Evolutionary conservation across 2,888 invertebrate species (phyloP).

Genomic region (Machimus rusticus): DNA sequence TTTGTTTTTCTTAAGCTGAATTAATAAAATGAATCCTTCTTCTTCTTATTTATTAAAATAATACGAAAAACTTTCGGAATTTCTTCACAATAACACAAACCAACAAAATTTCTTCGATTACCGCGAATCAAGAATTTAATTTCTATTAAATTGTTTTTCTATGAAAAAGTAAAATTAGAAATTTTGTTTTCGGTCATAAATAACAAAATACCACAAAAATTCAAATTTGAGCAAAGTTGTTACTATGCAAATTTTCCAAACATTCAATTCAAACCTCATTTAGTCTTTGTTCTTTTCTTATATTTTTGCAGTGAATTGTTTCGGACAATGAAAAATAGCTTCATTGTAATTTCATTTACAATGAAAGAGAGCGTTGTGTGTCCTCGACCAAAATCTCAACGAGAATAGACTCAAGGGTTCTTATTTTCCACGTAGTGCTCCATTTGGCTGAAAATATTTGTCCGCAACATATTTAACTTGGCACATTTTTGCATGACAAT

Average conservation of each 20-base stretch:
- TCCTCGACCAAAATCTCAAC: background rate
- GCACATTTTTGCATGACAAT: too few relatives aligned
- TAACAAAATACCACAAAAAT: background rate
- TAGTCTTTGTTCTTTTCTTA: too few relatives aligned
- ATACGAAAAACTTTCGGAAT: too few relatives aligned
- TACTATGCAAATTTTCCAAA: background rate
- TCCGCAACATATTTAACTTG: background rate
- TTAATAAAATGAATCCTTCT: too few relatives aligned
- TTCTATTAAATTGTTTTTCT: background rate
- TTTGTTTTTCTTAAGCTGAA: too few relatives aligned
- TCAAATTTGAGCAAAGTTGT: background rate
- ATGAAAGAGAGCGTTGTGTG: background rate
- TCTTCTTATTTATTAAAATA: too few relatives aligned
- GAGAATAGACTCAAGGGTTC: background rate
- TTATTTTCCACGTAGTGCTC: background rate
- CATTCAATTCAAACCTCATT: background rate
- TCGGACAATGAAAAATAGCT: background rate
- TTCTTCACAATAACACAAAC: too few relatives aligned
- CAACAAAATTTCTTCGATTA: too few relatives aligned
- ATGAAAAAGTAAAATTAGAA: background rate
- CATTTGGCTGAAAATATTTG: background rate
- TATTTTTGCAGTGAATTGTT: background rate
- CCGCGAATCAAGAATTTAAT: too few relatives aligned
- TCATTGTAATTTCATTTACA: background rate
- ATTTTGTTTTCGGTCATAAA: background rate